Conservation (phyloP, 2,113 vertebrate genomes). For the Thalassoma bifasciatum region DNA sequence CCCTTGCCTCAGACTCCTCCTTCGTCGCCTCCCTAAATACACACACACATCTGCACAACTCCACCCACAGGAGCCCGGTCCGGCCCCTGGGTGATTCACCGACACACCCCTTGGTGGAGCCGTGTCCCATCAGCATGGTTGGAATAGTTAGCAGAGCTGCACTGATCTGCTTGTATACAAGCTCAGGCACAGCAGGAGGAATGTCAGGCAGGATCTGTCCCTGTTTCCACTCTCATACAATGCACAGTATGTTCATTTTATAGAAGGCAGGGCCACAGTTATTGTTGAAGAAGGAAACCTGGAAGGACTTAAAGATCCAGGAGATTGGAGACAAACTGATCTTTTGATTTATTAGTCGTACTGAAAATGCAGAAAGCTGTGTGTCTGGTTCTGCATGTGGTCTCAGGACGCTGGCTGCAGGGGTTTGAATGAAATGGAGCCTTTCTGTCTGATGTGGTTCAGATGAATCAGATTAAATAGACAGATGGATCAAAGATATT, state of each 20-base stretch:
- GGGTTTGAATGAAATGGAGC: neutral
- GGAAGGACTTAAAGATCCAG: neutral
- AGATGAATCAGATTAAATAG: too few species aligned
- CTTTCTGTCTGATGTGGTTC: neutral
- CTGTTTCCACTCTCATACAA: constrained; percentile 39
- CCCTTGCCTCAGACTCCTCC: constrained; percentile 60
- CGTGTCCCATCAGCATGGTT: constrained; percentile 60
- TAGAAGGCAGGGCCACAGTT: neutral
- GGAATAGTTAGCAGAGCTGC: constrained; percentile 59
- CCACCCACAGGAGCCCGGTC: constrained; percentile 40
- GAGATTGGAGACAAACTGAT: neutral
- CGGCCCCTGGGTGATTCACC: constrained; percentile 29
- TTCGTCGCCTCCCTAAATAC: constrained; percentile 48
- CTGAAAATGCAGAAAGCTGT: neutral
- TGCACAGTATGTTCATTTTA: neutral
- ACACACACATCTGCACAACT: constrained; percentile 27
- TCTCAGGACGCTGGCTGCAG: neutral
- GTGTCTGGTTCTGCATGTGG: neutral
- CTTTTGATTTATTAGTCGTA: neutral
- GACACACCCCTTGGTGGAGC: constrained; percentile 53
- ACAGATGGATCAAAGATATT: neutral
- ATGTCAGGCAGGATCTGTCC: constrained; percentile 65
- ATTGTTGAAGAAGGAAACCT: constrained; percentile 3
- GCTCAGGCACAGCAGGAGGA: constrained; percentile 78
- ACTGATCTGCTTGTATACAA: constrained; percentile 65